A percentile compares a stretch with the other conserved stretches of the same genome.
Conservation (phyloP, 2,797 vertebrate genomes). For the Botia kubotai region DNA sequence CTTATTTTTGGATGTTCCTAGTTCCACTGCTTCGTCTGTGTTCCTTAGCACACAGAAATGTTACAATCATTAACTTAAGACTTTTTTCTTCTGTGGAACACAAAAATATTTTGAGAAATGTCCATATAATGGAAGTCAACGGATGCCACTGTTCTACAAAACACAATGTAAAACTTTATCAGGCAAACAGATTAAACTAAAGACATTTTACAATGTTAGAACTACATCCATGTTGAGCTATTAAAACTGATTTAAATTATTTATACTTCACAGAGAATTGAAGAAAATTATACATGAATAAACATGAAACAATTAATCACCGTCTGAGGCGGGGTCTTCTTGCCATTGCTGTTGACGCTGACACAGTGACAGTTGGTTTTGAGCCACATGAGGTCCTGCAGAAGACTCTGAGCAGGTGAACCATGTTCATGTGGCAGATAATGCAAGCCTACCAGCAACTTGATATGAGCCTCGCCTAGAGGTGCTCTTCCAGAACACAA, state of each 20-base stretch:
- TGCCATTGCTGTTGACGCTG: conserved; percentile 71
- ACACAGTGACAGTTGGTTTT: conserved; percentile 80
- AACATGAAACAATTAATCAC: conserved; percentile 60
- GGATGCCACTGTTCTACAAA: too few species aligned
- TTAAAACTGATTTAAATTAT: background rate
- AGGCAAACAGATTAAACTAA: too few species aligned
- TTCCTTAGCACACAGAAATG: too few species aligned
- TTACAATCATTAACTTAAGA: too few species aligned
- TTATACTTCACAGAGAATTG: background rate
- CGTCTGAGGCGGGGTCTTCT: conserved; percentile 69
- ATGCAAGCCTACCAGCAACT: conserved; percentile 84
- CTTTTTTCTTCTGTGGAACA: too few species aligned
- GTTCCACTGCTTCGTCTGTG: too few species aligned
- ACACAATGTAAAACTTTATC: too few species aligned
- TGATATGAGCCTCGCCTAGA: conserved; percentile 79
- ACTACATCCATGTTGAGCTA: too few species aligned
- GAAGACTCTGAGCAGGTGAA: conserved; percentile 75
- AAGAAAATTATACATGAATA: background rate
- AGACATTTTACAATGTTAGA: background rate
- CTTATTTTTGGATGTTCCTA: too few species aligned
- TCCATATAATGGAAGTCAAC: too few species aligned
- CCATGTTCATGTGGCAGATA: conserved; percentile 87
- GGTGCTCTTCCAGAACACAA: conserved; percentile 68
- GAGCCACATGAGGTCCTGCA: conserved; percentile 86
- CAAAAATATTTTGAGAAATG: too few species aligned